Conservation (phyloP, 2,888 invertebrate species). For the Rambutsinella grinnellia region DNA sequence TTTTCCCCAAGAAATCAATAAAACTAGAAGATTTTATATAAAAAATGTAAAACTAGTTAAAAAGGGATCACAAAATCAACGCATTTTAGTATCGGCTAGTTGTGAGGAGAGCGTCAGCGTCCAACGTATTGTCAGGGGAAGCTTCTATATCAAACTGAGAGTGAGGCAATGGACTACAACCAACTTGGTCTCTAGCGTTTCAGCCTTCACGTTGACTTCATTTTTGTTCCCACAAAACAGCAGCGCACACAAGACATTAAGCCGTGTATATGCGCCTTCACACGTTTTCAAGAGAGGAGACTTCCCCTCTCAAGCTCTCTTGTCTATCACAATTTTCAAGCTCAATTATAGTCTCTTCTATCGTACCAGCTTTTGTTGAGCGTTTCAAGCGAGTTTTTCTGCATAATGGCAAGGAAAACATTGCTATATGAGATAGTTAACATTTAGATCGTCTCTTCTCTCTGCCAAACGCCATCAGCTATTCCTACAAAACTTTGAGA, state of each 20-base stretch:
- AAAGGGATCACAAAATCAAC: not conserved
- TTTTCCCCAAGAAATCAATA: not conserved
- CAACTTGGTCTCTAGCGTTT: slow-evolving; percentile 14
- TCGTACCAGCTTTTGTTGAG: too few relatives aligned
- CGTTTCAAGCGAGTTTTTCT: too few relatives aligned
- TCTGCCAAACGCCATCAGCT: not conserved
- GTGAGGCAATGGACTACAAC: slow-evolving; percentile 49
- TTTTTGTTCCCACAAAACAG: not conserved
- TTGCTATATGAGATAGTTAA: too few relatives aligned
- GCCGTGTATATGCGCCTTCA: too few relatives aligned
- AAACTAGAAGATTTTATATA: not conserved
- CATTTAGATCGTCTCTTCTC: not conserved
- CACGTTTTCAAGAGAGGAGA: too few relatives aligned
- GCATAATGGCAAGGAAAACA: too few relatives aligned
- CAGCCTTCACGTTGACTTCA: not conserved
- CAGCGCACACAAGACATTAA: not conserved
- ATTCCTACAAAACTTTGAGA: too few relatives aligned
- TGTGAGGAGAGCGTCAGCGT: not conserved
- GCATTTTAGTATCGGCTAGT: not conserved
- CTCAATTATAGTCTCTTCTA: not conserved
- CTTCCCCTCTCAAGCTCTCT: too few relatives aligned
- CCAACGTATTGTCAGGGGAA: slow-evolving; percentile 43
- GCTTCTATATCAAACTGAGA: slow-evolving; percentile 48
- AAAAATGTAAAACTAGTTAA: not conserved
- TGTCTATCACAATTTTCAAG: not conserved